Conservation (phyloP, 2,797 vertebrate genomes). For the Danio aesculapii region DNA sequence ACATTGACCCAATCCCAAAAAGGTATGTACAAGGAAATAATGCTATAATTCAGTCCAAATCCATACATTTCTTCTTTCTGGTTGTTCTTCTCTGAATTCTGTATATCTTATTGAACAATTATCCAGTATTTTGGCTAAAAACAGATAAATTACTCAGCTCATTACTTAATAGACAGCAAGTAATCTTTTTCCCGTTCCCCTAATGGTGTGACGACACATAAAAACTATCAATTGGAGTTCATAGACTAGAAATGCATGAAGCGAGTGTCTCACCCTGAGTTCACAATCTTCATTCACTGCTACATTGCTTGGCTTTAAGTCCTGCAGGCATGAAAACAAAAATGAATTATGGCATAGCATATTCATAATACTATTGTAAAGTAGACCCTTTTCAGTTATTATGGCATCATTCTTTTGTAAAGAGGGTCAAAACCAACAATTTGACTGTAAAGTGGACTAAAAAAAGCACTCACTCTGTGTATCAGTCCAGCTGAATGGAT, state of each 20-base stretch:
- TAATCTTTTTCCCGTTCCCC: too few relatives aligned
- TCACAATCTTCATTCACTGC: conserved; percentile 98
- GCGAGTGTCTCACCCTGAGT: conserved; percentile 84
- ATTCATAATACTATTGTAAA: background rate
- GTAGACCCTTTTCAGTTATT: background rate
- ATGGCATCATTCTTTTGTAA: background rate
- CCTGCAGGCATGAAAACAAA: conserved; percentile 73
- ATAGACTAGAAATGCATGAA: background rate
- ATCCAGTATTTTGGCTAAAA: too few relatives aligned
- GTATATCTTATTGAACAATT: too few relatives aligned
- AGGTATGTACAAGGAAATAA: too few relatives aligned
- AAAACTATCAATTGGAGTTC: too few relatives aligned
- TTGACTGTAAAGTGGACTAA: conserved; percentile 6
- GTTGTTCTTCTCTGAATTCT: too few relatives aligned
- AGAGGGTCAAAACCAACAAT: background rate
- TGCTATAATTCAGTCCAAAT: too few relatives aligned
- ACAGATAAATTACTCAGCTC: too few relatives aligned
- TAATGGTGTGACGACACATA: too few relatives aligned
- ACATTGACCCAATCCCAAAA: too few relatives aligned
- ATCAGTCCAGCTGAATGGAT: conserved; percentile 98
- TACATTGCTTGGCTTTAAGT: conserved; percentile 97
- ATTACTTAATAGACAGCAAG: too few relatives aligned
- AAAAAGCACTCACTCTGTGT: conserved; percentile 88
- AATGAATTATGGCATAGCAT: background rate
- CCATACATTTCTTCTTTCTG: too few relatives aligned